Evolutionary conservation across 2,888 invertebrate species (phyloP).

Genomic region (Aphidius colemani): DNA sequence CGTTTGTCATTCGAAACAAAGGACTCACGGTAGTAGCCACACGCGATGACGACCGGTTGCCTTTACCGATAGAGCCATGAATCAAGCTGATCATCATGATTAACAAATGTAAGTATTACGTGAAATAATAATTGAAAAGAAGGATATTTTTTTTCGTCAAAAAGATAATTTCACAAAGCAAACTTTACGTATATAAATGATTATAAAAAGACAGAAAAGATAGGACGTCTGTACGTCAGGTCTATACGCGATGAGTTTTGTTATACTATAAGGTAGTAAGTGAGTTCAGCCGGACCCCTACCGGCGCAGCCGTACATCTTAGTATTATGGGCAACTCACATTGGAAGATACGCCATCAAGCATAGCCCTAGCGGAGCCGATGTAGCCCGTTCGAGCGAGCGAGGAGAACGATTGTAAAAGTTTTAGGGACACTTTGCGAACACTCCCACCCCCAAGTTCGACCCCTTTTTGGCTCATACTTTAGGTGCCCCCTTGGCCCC

Average conservation of each 20-base stretch:
- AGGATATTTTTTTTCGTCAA: no score
- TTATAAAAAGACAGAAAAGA: slow-evolving; percentile 30
- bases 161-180: no score
- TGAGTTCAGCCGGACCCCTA: slow-evolving; percentile 58
- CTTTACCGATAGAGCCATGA: no score
- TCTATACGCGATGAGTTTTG: slow-evolving; percentile 49
- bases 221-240: slow-evolving; percentile 44
- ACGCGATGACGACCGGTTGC: no score
- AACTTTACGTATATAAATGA: no score
- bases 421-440: slow-evolving; percentile 69
- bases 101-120: no score
- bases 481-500: slow-evolving; percentile 47
- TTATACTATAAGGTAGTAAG: slow-evolving; percentile 57
- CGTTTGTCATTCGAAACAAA: no score
- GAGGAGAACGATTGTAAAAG: slow-evolving; percentile 66
- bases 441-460: slow-evolving; percentile 47
- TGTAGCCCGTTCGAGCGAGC: slow-evolving; percentile 60
- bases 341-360: slow-evolving; percentile 72
- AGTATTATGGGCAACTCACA: slow-evolving; percentile 70
- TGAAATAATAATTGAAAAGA: no score
- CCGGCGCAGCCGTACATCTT: slow-evolving; percentile 69
- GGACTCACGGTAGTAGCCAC: no score
- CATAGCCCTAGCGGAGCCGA: slow-evolving; percentile 62
- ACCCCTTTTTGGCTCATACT: slow-evolving; percentile 28
- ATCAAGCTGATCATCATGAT: no score